Evolutionary conservation across 2,797 vertebrate genomes (phyloP), one percentile per base, ranked within the genome.

Genomic region (Danionella dracula): DNA sequence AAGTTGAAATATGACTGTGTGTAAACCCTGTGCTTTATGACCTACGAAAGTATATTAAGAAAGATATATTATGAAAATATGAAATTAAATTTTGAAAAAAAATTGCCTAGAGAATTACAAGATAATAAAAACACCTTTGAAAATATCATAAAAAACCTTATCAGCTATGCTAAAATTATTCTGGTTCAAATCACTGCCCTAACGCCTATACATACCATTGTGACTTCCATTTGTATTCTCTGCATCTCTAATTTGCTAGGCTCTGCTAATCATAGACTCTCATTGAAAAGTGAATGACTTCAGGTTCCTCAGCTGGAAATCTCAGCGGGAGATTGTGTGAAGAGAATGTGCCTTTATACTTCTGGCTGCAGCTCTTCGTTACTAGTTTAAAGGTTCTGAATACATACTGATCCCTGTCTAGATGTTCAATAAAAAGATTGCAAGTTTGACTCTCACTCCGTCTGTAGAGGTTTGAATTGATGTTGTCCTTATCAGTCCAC

Each of bases 401-500:
- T 35, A 29, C 50, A 19, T 41, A 37, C 44, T 49, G 54, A 49
- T 41, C 8, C 4, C 34, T 40, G 23, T 57, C 23, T 49, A 27
- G 10, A 34, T 46, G 32, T 54, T 66, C 51, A 66, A 4, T 55
- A 13, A 37, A 65, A 55, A 66, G 31, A 66, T 46, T 46, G 38
- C 27, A 17, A 57, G 55, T 20, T 44, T 46, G 31, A 35, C 37
- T 53, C 29, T 23, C 17, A 2, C 48, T 51, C 27, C 32, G 13
- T 40, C 42, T 46, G 21, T 20, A 17, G 42, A 55, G 53, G 63
- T 20, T 46, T 66, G 63, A 37, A 66, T 56, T 58, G 54, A 32
- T 48, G 54, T 40, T 66, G 44, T 46, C 42, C 41, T 66, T 66
- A 46, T 66, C 31, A 19, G n/a, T 38, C 31, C 31, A 21, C 11